Evolutionary conservation across 1,140 invertebrate genomes (phyloP), one percentile per base, ranked within the genome.

Genomic region (Eriocheir sinensis): DNA sequence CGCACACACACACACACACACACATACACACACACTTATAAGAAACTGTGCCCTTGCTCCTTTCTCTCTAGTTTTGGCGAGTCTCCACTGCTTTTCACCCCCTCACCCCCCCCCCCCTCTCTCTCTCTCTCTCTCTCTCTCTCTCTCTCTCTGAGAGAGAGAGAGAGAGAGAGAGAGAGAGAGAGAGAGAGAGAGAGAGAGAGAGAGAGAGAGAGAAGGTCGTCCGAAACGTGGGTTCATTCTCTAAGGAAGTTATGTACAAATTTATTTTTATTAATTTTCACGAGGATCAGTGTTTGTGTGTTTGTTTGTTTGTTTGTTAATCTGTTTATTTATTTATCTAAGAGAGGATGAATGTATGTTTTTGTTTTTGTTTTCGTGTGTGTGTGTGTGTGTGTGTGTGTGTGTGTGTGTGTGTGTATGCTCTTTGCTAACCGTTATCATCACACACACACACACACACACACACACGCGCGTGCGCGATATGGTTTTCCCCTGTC

Each of bases 251-350:
- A n/a, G n/a, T n/a, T n/a, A n/a, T n/a, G n/a, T n/a, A n/a, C n/a
- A n/a, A n/a, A n/a, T n/a, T n/a, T n/a, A n/a, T n/a, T n/a, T n/a
- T n/a, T n/a, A n/a, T n/a, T n/a, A n/a, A n/a, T n/a, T n/a, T n/a
- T n/a, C n/a, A n/a, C n/a, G n/a, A n/a, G n/a, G n/a, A 81, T 81
- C 83, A 86, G 83, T 92, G 32, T 92, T 34, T 92, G 83, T 92
- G 38, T 89, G 41, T 89, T 40, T 38, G 12, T 34, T 40, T 15
- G 30, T 60, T 21, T 89, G 44, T 89, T 40, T 89, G 44, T 89
- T 40, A 40, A 89, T 89, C 15, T 89, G 44, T 89, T 40, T 89
- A 41, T 89, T 40, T 85, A 85, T 85, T 21, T 85, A 85, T 85
- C 15, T 85, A 85, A 21, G 34, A 21, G 34, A 21, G 34, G 15